Evolutionary conservation across 2,113 vertebrate species (phyloP).

Genomic region (Benitochromis conjunctus): DNA sequence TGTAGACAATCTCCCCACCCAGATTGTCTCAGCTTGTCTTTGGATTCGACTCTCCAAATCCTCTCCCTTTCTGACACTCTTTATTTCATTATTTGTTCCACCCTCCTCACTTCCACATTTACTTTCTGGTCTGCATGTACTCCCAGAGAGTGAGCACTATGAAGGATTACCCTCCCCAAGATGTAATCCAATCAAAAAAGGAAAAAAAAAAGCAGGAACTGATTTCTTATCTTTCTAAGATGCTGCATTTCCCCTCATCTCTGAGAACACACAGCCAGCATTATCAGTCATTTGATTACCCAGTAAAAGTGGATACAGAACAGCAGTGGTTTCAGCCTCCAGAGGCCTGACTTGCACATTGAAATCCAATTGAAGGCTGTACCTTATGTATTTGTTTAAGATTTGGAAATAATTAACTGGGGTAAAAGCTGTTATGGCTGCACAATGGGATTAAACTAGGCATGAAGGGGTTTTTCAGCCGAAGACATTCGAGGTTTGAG

Average conservation of each 20-base stretch:
- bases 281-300: slow-evolving; percentile 81
- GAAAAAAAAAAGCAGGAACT: slow-evolving; percentile 73
- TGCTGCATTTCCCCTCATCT: slow-evolving; percentile 72
- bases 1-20: slow-evolving; percentile 8
- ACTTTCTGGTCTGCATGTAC: slow-evolving; percentile 57
- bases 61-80: slow-evolving; percentile 14
- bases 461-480: slow-evolving; percentile 50
- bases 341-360: slow-evolving; percentile 73
- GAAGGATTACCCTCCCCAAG: slow-evolving; percentile 69
- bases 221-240: slow-evolving; percentile 80
- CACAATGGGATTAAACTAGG: slow-evolving; percentile 64
- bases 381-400: slow-evolving; percentile 78
- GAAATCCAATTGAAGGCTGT: slow-evolving; percentile 76
- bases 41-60: slow-evolving; percentile 50
- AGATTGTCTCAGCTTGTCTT: slow-evolving; percentile 38
- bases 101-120: slow-evolving; percentile 38
- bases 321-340: slow-evolving; percentile 64
- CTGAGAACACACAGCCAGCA: slow-evolving; percentile 69
- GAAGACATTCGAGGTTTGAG: slow-evolving; percentile 34
- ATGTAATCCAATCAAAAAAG: slow-evolving; percentile 76
- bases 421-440: slow-evolving; percentile 72
- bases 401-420: slow-evolving; percentile 78
- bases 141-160: slow-evolving; percentile 56
- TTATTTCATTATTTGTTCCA: background rate
- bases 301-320: slow-evolving; percentile 72